These are phyloP conservation scores for Chelonoidis abingdonii DNA, from an alignment of 2,113 vertebrate genomes.

Conservation along the genomic window DNA sequence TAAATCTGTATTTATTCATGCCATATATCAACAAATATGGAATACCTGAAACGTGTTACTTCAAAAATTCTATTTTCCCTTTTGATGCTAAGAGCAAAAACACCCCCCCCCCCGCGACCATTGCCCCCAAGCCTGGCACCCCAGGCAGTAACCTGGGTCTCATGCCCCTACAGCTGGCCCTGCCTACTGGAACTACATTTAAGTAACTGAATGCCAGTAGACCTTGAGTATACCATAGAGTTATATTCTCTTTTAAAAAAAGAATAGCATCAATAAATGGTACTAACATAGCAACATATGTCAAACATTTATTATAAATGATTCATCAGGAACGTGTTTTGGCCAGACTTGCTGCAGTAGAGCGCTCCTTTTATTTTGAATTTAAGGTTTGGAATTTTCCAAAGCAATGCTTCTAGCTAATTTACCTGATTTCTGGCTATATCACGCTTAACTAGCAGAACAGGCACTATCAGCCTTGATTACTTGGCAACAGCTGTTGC, in stretches of 20 bases:
- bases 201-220: not conserved
- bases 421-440: not conserved
- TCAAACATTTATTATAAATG: not conserved
- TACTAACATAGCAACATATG: slow-evolving; percentile 8
- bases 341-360: not conserved
- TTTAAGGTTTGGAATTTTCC: not conserved
- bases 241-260: not conserved
- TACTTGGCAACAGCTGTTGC: not conserved
- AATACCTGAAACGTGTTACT: too few relatives aligned
- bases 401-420: not conserved
- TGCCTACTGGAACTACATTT: slow-evolving; percentile 24
- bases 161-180: too few relatives aligned
- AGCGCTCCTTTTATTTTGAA: slow-evolving; percentile 10
- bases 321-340: not conserved
- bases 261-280: slow-evolving; percentile 20
- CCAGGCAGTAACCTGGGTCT: too few relatives aligned
- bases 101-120: too few relatives aligned
- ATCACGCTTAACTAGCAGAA: not conserved
- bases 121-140: too few relatives aligned
- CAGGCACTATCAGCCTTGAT: not conserved
- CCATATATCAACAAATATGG: too few relatives aligned
- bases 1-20: too few relatives aligned
- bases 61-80: too few relatives aligned
- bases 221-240: not conserved
- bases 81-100: too few relatives aligned